phyloP scores from a whole-genome alignment of 2,113 vertebrate genomes.

The Dicentrarchus labrax region DNA sequence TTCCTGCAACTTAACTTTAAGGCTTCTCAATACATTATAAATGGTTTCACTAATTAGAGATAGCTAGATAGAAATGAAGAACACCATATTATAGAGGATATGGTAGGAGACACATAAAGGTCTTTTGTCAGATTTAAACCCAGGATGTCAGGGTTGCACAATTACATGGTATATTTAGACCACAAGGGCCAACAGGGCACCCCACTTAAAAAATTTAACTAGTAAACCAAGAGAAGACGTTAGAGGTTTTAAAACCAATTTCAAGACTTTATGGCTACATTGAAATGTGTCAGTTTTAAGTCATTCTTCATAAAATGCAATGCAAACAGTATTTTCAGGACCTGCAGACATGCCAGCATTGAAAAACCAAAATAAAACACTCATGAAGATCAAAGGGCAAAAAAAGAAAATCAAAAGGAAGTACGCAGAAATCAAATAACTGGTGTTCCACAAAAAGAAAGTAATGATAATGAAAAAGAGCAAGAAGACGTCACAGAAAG shows the following conservation, averaged over 20 bases:
- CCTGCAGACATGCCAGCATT: conserved; percentile 23
- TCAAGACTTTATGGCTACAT: neutral
- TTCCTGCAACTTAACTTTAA: conserved; percentile 31
- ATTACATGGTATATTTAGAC: neutral
- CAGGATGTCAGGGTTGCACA: neutral
- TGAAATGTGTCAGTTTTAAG: neutral
- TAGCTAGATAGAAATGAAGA: no score
- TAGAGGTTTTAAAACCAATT: neutral
- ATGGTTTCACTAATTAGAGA: neutral
- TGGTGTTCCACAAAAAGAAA: conserved; percentile 25
- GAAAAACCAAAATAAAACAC: conserved; percentile 23
- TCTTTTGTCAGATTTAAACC: conserved; percentile 4
- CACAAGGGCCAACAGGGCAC: neutral
- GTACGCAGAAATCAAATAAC: conserved; percentile 4
- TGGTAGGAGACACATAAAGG: neutral
- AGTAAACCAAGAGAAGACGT: neutral
- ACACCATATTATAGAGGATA: no score
- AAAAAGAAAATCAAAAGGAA: conserved; percentile 9
- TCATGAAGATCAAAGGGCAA: neutral
- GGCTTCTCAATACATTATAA: neutral
- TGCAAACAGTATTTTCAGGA: neutral
- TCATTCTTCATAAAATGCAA: neutral
- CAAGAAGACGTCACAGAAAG: neutral
- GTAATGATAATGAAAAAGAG: neutral
- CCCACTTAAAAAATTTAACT: neutral